phyloP scores from a whole-genome alignment of 2,888 invertebrate species.

The Sarcophaga carnaria region DNA sequence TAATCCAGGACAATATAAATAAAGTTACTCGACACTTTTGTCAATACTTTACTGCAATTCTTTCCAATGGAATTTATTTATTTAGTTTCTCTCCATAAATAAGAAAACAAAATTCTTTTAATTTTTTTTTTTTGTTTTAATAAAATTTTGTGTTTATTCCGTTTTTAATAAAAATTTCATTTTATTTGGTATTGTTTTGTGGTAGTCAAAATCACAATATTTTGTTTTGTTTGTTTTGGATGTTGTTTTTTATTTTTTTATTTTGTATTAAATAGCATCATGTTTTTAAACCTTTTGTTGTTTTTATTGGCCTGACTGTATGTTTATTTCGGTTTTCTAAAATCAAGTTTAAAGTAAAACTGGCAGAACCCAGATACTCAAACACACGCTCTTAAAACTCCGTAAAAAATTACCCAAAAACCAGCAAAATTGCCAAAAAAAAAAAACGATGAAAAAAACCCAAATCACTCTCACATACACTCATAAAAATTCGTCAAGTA shows the following conservation, averaged over 20 bases:
- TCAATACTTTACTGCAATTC: background rate
- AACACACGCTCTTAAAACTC: slow-evolving; percentile 16
- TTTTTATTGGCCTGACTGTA: background rate
- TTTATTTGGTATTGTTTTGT: slow-evolving; percentile 20
- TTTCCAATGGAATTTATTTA: slow-evolving; percentile 6
- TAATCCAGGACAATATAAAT: slow-evolving; percentile 80
- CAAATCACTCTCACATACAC: slow-evolving; percentile 11
- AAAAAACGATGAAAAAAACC: slow-evolving; percentile 4
- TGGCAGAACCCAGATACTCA: slow-evolving; percentile 47
- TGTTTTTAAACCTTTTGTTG: slow-evolving; percentile 16
- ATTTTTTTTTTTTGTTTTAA: slow-evolving; percentile 4
- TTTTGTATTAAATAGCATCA: slow-evolving; percentile 29
- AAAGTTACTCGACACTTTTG: slow-evolving; percentile 75
- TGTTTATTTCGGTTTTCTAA: slow-evolving; percentile 41
- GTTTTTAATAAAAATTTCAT: too few relatives aligned
- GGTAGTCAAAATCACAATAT: slow-evolving; percentile 27
- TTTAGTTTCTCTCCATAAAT: background rate
- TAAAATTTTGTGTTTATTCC: slow-evolving; percentile 15
- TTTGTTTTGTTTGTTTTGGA: slow-evolving; percentile 15
- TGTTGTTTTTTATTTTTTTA: slow-evolving; percentile 11
- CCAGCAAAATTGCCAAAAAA: slow-evolving; percentile 49
- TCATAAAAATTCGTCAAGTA: slow-evolving; percentile 28
- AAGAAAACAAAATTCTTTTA: background rate
- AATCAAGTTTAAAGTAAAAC: slow-evolving; percentile 63
- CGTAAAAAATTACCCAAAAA: slow-evolving; percentile 32